phyloP scores from a whole-genome alignment of 2,797 vertebrate genomes.

The Euphonia xanthogaster region DNA sequence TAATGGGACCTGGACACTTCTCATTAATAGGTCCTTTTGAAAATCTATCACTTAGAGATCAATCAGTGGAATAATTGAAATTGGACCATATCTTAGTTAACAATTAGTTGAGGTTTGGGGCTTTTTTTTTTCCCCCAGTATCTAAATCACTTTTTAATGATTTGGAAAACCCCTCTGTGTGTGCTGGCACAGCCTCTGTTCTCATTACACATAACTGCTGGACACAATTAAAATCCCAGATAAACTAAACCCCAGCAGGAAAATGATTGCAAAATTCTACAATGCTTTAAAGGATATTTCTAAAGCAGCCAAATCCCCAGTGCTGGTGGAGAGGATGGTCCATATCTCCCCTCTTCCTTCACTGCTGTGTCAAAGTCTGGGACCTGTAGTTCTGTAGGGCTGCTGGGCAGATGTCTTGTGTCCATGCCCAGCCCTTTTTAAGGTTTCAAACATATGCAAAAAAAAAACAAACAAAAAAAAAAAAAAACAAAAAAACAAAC shows the following conservation, averaged over 20 bases:
- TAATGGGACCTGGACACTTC: not conserved
- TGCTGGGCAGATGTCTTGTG: not conserved
- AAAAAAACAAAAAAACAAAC: not conserved
- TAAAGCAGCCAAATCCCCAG: not conserved
- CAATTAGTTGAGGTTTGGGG: not conserved
- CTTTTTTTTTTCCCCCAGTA: not conserved
- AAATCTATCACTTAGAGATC: constrained; percentile 21
- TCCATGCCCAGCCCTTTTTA: not conserved
- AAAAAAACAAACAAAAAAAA: too few relatives aligned
- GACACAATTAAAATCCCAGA: not conserved
- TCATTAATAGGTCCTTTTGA: not conserved
- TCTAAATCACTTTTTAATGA: not conserved
- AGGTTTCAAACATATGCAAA: not conserved
- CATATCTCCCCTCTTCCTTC: not conserved
- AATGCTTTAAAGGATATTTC: not conserved
- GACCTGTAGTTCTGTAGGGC: not conserved
- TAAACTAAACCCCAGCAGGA: not conserved
- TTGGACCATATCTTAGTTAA: not conserved
- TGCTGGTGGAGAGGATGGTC: not conserved
- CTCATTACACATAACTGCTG: not conserved
- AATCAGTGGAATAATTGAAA: constrained; percentile 28
- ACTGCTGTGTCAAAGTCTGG: not conserved
- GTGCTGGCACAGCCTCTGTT: not conserved
- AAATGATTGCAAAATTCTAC: not conserved
- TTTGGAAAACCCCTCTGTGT: not conserved